phyloP scores from a whole-genome alignment of 2,888 invertebrate species.

The Aromia moschata region DNA sequence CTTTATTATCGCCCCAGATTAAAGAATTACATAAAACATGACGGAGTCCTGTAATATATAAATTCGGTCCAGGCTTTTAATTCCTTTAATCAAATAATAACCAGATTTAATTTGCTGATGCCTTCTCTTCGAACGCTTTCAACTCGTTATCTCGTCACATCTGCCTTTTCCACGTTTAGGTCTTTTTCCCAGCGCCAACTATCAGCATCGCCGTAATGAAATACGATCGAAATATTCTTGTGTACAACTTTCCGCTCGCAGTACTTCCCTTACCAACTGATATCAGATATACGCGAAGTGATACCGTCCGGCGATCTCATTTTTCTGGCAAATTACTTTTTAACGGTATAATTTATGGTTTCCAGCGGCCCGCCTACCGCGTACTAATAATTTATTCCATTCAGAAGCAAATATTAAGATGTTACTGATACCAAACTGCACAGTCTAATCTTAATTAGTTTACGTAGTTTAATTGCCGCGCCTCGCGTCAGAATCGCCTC shows the following conservation, averaged over 20 bases:
- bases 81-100: neutral
- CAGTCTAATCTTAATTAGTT: constrained; percentile 31
- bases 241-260: constrained; percentile 55
- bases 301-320: constrained; percentile 54
- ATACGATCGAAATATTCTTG: constrained; percentile 56
- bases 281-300: constrained; percentile 55
- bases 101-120: constrained; percentile 10
- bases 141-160: constrained; percentile 21
- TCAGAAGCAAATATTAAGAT: constrained; percentile 44
- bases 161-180: constrained; percentile 18
- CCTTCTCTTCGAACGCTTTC: constrained; percentile 7
- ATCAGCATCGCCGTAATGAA: constrained; percentile 54
- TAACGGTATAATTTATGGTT: constrained; percentile 53
- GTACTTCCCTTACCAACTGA: constrained; percentile 55
- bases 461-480: constrained; percentile 28
- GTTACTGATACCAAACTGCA: constrained; percentile 30
- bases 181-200: constrained; percentile 35
- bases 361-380: constrained; percentile 53
- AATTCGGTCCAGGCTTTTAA: neutral
- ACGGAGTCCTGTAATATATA: too few species aligned
- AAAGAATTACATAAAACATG: too few species aligned
- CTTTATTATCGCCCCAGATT: too few species aligned
- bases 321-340: constrained; percentile 54
- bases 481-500: constrained; percentile 18
- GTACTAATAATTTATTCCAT: constrained; percentile 59